These are phyloP conservation scores for Piscicola geometra DNA, from an alignment of 2,888 invertebrate genomes.

Conservation along the genomic window DNA sequence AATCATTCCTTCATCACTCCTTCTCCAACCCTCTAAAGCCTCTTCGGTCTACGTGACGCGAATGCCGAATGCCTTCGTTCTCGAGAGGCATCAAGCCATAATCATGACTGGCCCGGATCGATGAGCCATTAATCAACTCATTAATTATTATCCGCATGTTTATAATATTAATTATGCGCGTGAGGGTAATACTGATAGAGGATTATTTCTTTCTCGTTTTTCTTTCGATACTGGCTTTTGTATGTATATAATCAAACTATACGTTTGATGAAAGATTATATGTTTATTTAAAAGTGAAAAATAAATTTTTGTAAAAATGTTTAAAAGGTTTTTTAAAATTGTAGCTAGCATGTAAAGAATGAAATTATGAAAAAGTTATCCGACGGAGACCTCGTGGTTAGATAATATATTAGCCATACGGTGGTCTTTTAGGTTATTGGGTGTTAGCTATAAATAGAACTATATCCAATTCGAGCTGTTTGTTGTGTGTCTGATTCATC, in stretches of 20 bases:
- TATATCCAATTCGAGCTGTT: no score
- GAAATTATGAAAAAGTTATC: no score
- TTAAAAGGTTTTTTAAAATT: no score
- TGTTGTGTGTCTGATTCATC: no score
- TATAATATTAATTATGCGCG: constrained; percentile 11
- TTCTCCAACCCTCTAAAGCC: neutral
- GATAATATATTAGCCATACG: no score
- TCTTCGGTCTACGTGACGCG: neutral
- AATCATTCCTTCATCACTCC: neutral
- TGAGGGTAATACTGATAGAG: neutral
- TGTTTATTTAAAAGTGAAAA: no score
- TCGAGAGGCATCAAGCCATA: neutral
- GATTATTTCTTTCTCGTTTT: neutral
- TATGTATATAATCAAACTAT: neutral
- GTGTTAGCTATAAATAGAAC: no score
- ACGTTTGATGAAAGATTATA: neutral
- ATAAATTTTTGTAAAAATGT: no score
- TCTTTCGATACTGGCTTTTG: neutral
- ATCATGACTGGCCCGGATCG: constrained; percentile 1
- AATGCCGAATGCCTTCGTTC: neutral
- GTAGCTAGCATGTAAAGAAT: no score
- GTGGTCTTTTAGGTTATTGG: no score
- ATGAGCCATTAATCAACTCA: constrained; percentile 14
- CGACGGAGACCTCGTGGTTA: no score
- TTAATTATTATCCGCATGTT: constrained; percentile 16